Evolutionary conservation across 37 sponge, comb jelly and placozoan genomes (phyloP), one percentile per base, ranked within the genome.

Genomic region (Eunapius fragilis): DNA sequence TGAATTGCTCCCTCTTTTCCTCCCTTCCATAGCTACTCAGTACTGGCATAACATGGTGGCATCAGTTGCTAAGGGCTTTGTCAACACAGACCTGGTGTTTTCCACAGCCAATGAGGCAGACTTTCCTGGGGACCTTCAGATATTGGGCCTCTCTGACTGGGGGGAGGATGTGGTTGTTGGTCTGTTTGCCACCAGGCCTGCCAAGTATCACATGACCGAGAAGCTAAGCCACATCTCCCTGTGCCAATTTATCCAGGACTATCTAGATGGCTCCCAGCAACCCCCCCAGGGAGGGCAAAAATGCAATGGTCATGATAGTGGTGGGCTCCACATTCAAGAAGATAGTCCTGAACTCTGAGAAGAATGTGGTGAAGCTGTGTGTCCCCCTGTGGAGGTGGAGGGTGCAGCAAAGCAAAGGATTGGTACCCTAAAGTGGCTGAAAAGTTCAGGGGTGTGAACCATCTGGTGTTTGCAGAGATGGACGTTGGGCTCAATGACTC

Each of bases 321-420:
- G 98, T 97, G 12, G 98, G 95, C 10, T 31, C 37, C 2, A 97
- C 87, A 0, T 97, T 95, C 72, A 82, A 91, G 37, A 82, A 90
- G 25, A 32, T 94, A 6, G 89, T 95, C 68, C 27, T n/a, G 27
- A 74, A 83, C 41, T 67, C 74, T n/a, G 69, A 74, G 28, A 87
- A 80, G 58, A 77, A 77, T 79, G 84, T 91, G 45, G 75, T 91
- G 17, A 83, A 82, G 77, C 78, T 91, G 10, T 91, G 92, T 79
- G 48, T 84, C 13, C 85, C 87, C 1, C 34, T 58, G 28, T n/a
- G n/a, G n/a, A n/a, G 68, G 41, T 2, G 77, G 68, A 2, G 80
- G 80, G 2, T 91, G 92, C 75, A 50, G 31, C 25, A 45, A 87
- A n/a, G 88, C 92, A 5, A 76, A 78, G 33, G 84, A 83, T 13